A percentile compares a stretch with the other conserved stretches of the same genome.
These are phyloP conservation scores for Hylaeus anthracinus DNA, from an alignment of 1,140 invertebrate species.

Conservation along the genomic window DNA sequence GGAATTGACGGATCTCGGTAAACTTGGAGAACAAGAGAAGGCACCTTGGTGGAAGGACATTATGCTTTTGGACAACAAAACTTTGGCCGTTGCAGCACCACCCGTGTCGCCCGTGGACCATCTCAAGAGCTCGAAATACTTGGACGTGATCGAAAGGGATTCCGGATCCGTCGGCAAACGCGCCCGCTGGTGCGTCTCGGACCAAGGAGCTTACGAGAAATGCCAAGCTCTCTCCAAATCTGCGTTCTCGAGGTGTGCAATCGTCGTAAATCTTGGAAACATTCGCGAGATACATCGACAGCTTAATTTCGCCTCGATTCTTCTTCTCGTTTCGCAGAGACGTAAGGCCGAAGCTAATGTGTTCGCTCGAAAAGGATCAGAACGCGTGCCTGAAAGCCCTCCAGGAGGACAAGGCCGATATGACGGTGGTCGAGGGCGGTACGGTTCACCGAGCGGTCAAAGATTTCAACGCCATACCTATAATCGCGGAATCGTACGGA, in stretches of 20 bases:
- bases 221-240: slow-evolving; percentile 85
- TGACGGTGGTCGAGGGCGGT: slow-evolving; percentile 84
- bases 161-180: slow-evolving; percentile 82
- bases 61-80: slow-evolving; percentile 81
- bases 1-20: slow-evolving; percentile 76
- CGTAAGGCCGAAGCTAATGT: slow-evolving; percentile 86
- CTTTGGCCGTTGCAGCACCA: slow-evolving; percentile 83
- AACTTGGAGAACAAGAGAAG: slow-evolving; percentile 78
- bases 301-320: no score
- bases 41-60: slow-evolving; percentile 82
- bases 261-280: no score
- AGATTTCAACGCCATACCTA: slow-evolving; percentile 79
- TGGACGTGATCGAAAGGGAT: slow-evolving; percentile 89
- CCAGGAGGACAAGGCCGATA: slow-evolving; percentile 83
- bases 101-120: slow-evolving; percentile 84
- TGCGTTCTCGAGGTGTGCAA: slow-evolving; percentile 82
- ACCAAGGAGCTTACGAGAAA: slow-evolving; percentile 83
- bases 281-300: no score
- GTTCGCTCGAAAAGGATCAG: slow-evolving; percentile 81
- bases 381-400: slow-evolving; percentile 86
- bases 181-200: slow-evolving; percentile 85
- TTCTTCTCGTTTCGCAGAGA: slow-evolving; percentile 77
- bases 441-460: slow-evolving; percentile 82
- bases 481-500: slow-evolving; percentile 81
- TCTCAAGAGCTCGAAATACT: slow-evolving; percentile 87